A percentile compares a stretch with the other conserved stretches of the same genome.
Evolutionary conservation across 2,797 vertebrate genomes (phyloP).

Genomic region (Thunnus albacares): DNA sequence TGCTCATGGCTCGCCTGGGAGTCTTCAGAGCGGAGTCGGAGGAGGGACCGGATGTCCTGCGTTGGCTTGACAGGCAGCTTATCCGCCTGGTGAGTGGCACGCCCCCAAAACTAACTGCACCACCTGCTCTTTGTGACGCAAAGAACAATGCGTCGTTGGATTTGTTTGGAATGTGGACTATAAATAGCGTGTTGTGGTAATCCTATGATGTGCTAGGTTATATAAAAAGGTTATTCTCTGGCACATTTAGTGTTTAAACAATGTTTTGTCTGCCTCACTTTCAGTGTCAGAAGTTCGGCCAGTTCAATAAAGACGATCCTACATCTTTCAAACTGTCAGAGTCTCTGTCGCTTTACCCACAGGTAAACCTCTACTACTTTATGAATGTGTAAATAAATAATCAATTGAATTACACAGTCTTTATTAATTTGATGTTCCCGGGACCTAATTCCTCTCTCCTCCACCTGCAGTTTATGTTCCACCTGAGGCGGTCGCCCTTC

Average conservation of each 20-base stretch:
- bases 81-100: slow-evolving; percentile 92
- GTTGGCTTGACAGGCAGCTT: slow-evolving; percentile 97
- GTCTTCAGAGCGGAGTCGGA: slow-evolving; percentile 96
- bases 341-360: slow-evolving; percentile 97
- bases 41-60: slow-evolving; percentile 95
- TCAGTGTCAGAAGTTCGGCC: slow-evolving; percentile 99
- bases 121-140: neutral
- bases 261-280: slow-evolving; percentile 48
- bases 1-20: slow-evolving; percentile 96
- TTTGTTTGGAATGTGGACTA: neutral
- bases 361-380: slow-evolving; percentile 85
- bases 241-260: neutral
- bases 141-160: neutral
- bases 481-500: slow-evolving; percentile 95
- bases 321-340: slow-evolving; percentile 95
- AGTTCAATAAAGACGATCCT: slow-evolving; percentile 98
- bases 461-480: slow-evolving; percentile 94
- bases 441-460: neutral
- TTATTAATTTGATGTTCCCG: neutral
- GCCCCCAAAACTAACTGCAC: neutral
- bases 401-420: neutral
- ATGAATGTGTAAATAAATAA: neutral
- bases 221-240: neutral
- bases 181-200: neutral
- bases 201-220: neutral